Base-by-base conservation (phyloP, 2,888 invertebrate genomes). In the Drepanosiphum platanoidis region DNA sequence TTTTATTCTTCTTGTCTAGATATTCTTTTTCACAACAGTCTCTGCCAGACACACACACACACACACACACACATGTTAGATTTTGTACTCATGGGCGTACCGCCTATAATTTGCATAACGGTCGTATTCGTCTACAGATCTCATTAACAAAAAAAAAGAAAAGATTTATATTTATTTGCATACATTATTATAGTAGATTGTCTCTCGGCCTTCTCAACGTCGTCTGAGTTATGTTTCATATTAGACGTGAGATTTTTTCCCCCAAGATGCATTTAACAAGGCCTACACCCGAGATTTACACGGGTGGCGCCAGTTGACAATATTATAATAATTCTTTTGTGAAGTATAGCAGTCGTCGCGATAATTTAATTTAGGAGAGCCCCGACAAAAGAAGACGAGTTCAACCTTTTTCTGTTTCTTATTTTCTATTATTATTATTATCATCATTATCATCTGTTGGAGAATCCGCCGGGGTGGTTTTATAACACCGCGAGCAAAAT, bases 41-140 rank as follows among this genome's bases (percentile, higher is more conserved):
- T n/a, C 36, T 42, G 18, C 15, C 64, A 64, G 32, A 42, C 74
- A 64, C 30, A 82, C 72, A 61, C 64, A 27, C 13, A n/a, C n/a
- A n/a, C n/a, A n/a, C n/a, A n/a, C n/a, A n/a, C n/a, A n/a, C n/a
- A n/a, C n/a, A n/a, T n/a, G n/a, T n/a, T n/a, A n/a, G n/a, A n/a
- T n/a, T n/a, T n/a, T n/a, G n/a, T n/a, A n/a, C n/a, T 32, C 18
- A 64, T 78, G 74, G 82, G 83, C 74, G 74, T 84, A 36, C 39
- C 42, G 36, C 13, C 27, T n/a, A n/a, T n/a, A n/a, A 75, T 84
- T 75, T 84, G 42, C 83, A 84, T 84, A 84, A 84, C 83, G 83
- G 75, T 34, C 68, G 7, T 84, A 84, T 84, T 84, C 68, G 34
- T 84, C 52, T 75, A 75, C 66, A 36, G 34, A 34, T 66, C 18